Evolutionary conservation across 2,113 vertebrate species (phyloP), one percentile per base, ranked within the genome.

Genomic region (Scomber japonicus): DNA sequence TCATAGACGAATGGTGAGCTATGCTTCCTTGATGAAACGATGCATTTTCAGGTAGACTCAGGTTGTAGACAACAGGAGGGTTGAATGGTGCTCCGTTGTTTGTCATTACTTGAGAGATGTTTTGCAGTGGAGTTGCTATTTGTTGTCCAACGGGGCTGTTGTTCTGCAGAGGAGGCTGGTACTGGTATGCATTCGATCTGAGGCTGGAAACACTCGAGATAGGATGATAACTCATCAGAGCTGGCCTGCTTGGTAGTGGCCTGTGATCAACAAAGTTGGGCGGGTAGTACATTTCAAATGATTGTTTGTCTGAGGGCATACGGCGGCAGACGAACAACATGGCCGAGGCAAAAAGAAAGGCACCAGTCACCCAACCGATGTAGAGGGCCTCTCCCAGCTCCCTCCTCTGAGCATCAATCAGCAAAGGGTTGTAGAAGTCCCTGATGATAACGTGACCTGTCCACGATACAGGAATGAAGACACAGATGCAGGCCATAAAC

Each of bases 371-470:
- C 96, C 95, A 96, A 13, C 95, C 96, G 1, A 96, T 87, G 87
- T 95, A 96, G 4, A 96, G 94, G 2, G 95, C 94, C 30, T 95
- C 94, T 30, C 95, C 96, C 7, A 96, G 88, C 89, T 96, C 95
- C 40, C 93, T 90, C 53, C 93, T 93, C 77, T 95, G 85, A 16
- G 94, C 95, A n/a, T 95, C 92, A 2, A 93, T 83, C 14, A 96
- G 85, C 75, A 95, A 64, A 1, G 94, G 92, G 81, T 96, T 93
- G 82, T 96, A 96, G 80, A 95, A 95, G 71, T 96, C 92, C 15
- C 53, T 89, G 50, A 96, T 93, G 88, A 96, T 95, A 51, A 91
- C 90, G 27, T 94, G 80, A 11, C 87, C 95, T 0, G 94, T 96
- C 96, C 96, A 96, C 1, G 93, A 95, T 16, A 96, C 94, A 0